These are phyloP conservation scores for Atherinosoma microstoma DNA, from an alignment of 2,797 vertebrate species.

Conservation along the genomic window DNA sequence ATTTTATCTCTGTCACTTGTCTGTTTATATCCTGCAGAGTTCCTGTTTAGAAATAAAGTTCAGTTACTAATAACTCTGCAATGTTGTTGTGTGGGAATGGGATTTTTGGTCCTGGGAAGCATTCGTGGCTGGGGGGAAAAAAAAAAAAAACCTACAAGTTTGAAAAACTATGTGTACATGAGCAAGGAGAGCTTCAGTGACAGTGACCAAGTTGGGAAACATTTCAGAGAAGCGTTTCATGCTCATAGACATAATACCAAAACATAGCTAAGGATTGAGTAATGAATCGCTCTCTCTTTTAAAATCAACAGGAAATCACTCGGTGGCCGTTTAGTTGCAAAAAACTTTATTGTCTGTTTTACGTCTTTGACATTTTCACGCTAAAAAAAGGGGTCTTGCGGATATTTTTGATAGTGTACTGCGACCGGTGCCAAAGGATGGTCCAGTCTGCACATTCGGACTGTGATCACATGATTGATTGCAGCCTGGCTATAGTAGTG, in stretches of 20 bases:
- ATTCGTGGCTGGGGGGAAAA: neutral
- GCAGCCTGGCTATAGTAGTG: constrained; percentile 69
- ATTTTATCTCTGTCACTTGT: neutral
- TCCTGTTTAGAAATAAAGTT: constrained; percentile 1
- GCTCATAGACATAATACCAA: constrained; percentile 9
- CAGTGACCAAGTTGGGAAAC: constrained; percentile 36
- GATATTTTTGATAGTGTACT: constrained; percentile 59
- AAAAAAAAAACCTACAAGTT: constrained; percentile 4
- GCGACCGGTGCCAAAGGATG: constrained; percentile 48
- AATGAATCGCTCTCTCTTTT: neutral
- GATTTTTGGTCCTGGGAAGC: neutral
- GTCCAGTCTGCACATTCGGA: constrained; percentile 54
- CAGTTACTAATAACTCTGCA: neutral
- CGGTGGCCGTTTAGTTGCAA: constrained; percentile 61
- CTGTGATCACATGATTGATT: constrained; percentile 67
- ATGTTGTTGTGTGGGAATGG: neutral
- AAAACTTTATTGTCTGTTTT: constrained; percentile 81
- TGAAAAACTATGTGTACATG: constrained; percentile 7
- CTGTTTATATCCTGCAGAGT: neutral
- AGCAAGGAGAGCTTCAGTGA: constrained; percentile 2
- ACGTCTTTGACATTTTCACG: constrained; percentile 68
- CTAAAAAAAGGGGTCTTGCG: constrained; percentile 78
- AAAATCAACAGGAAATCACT: constrained; percentile 31
- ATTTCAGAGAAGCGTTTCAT: neutral
- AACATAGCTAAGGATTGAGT: neutral